A percentile compares a stretch with the other conserved stretches of the same genome.
These are phyloP conservation scores for Diachasma alloeum DNA, from an alignment of 1,140 invertebrate species.

Conservation along the genomic window DNA sequence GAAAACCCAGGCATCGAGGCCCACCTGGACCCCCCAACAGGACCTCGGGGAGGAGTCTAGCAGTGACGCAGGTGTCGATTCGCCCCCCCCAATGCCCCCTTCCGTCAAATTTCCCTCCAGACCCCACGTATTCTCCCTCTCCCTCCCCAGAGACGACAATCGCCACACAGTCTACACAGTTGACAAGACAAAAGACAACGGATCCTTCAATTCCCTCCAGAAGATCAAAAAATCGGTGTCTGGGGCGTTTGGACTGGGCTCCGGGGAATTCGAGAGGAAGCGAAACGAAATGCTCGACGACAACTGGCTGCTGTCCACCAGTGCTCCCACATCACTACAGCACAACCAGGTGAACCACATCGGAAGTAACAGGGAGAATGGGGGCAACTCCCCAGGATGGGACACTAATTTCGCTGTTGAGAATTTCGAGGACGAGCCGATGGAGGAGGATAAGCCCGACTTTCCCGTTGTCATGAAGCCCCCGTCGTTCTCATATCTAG, in stretches of 20 bases:
- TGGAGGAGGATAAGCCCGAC: conserved; percentile 44
- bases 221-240: conserved; percentile 76
- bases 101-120: conserved; percentile 71
- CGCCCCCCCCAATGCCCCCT: conserved; percentile 43
- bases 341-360: conserved; percentile 59
- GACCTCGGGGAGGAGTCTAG: conserved; percentile 75
- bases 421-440: conserved; percentile 51
- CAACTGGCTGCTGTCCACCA: conserved; percentile 81
- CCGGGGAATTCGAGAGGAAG: conserved; percentile 41
- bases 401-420: conserved; percentile 50
- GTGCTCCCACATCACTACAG: conserved; percentile 79
- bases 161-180: conserved; percentile 65
- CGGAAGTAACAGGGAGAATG: background rate
- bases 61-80: conserved; percentile 71
- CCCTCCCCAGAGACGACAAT: conserved; percentile 73
- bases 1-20: conserved; percentile 41
- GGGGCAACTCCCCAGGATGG: conserved; percentile 37
- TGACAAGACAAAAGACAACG: conserved; percentile 63
- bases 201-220: conserved; percentile 72
- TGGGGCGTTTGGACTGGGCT: conserved; percentile 67
- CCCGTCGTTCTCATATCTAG: conserved; percentile 63
- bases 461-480: conserved; percentile 58
- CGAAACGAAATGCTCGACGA: conserved; percentile 60
- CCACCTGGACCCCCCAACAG: conserved; percentile 83
- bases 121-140: conserved; percentile 76